Base-by-base conservation (phyloP, 2,797 vertebrate genomes). In the Cyclura pinguis region DNA sequence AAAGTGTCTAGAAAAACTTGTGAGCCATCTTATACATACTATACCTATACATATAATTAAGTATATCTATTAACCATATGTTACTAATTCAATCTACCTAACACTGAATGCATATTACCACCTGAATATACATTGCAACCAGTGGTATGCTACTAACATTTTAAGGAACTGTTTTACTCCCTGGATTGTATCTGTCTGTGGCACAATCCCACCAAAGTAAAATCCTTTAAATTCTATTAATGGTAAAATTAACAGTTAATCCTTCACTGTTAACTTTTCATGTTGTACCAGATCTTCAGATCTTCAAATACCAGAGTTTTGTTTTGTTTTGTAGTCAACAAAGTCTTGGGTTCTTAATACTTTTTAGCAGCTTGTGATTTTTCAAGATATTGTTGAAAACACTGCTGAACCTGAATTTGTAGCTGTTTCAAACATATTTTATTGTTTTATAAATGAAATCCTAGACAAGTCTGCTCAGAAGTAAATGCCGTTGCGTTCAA, bases 11-110 rank as follows among this genome's bases (percentile, higher is more conserved):
- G 86, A 85, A 89, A 35, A 85, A 13, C 50, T 6, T n/a, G 59
- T 57, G 62, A 14, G 62, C 84, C 93, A 67, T 92, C 91, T 38
- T 89, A 80, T 76, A 80, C 24, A 52, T 8, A 59, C 67, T 80
- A 67, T 12, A 38, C 1, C 62, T 85, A 14, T 62, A 88, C 91
- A 92, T 88, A 35, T 57, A 67, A 87, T 29, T 67, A 69, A 72
- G 38, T 57, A 80, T 80, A 59, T 57, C 69, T 86, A 35, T 35
- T 52, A 59, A 74, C 57, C 35, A 80, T 38, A 32, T 29, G 50
- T 20, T 50, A 62, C 27, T 77, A 78, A 87, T 69, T 32, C 3
- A 32, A 12, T 32, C 67, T 69, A 69, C 67, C 67, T 69, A 69
- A 29, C 67, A 69, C 67, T 32, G 27, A 69, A 69, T 29, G 7